Evolutionary conservation across 2,797 vertebrate species (phyloP).

Genomic region (Danio choprae): DNA sequence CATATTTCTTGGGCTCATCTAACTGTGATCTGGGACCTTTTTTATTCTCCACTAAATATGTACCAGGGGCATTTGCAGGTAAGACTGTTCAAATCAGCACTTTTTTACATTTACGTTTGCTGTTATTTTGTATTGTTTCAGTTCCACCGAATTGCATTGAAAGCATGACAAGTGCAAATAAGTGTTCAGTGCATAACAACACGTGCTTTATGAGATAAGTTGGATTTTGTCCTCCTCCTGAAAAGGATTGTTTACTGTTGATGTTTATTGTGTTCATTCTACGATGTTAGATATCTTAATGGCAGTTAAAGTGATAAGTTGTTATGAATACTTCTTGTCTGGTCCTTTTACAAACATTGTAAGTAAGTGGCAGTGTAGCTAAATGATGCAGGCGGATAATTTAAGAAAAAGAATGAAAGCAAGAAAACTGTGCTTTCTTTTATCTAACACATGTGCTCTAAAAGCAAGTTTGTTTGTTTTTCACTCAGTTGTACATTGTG

Average conservation of each 20-base stretch:
- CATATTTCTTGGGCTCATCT: conserved; percentile 65
- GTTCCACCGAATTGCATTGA: conserved; percentile 16
- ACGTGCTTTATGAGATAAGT: conserved; percentile 19
- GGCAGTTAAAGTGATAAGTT: conserved; percentile 3
- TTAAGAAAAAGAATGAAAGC: background rate
- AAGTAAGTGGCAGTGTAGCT: too few species aligned
- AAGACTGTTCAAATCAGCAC: conserved; percentile 58
- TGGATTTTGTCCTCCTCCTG: background rate
- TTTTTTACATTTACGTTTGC: background rate
- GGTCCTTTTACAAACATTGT: too few species aligned
- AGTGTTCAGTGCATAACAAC: background rate
- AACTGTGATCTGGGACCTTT: conserved; percentile 72
- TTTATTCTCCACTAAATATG: conserved; percentile 80
- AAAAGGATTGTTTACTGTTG: conserved; percentile 13
- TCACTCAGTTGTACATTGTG: background rate
- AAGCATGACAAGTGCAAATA: conserved; percentile 12
- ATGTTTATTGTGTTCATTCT: background rate
- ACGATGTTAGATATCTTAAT: background rate
- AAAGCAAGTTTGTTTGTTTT: background rate
- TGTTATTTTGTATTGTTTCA: conserved; percentile 13
- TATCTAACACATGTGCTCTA: background rate
- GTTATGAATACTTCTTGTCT: background rate
- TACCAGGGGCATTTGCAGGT: conserved; percentile 88
- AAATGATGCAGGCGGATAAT: background rate
- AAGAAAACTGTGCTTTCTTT: background rate